phyloP scores from a whole-genome alignment of 2,113 vertebrate species.

The Oryzias celebensis region DNA sequence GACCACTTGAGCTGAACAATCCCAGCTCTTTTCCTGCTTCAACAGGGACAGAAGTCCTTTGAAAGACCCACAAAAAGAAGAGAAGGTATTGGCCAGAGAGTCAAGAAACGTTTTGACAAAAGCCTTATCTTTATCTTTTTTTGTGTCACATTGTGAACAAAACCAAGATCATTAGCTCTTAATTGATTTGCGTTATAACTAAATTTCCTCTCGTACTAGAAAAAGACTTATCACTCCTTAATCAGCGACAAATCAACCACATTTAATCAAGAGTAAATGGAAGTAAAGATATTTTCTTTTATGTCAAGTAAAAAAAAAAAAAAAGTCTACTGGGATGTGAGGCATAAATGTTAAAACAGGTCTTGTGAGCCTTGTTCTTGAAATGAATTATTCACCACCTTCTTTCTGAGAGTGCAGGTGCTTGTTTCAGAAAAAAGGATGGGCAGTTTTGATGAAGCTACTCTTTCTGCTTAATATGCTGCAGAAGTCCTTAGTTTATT shows the following conservation, averaged over 20 bases:
- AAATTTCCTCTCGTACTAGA: constrained; percentile 3
- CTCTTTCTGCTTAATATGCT: constrained; percentile 14
- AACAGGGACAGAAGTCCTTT: constrained; percentile 3
- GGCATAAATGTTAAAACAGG: constrained; percentile 3
- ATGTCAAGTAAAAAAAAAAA: not conserved
- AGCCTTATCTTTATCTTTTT: not conserved
- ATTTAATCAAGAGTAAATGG: not conserved
- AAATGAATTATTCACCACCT: constrained; percentile 41
- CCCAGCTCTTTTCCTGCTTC: not conserved
- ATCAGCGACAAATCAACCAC: constrained; percentile 6
- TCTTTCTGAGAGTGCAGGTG: constrained; percentile 26
- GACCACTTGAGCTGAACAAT: not conserved
- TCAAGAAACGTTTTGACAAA: not conserved
- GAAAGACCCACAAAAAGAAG: constrained; percentile 8
- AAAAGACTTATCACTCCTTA: not conserved
- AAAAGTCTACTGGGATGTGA: not conserved
- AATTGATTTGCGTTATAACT: not conserved
- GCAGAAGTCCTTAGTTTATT: constrained; percentile 29
- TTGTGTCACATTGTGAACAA: not conserved
- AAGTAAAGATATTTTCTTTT: not conserved
- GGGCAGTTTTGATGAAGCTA: constrained; percentile 18
- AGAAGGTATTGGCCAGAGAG: not conserved
- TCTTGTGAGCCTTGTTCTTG: constrained; percentile 22
- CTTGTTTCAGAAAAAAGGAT: constrained; percentile 22
- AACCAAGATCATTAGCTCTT: not conserved